Evolutionary conservation across 2,888 invertebrate genomes (phyloP), one percentile per base, ranked within the genome.

Genomic region (Lordiphosa andalusiaca): DNA sequence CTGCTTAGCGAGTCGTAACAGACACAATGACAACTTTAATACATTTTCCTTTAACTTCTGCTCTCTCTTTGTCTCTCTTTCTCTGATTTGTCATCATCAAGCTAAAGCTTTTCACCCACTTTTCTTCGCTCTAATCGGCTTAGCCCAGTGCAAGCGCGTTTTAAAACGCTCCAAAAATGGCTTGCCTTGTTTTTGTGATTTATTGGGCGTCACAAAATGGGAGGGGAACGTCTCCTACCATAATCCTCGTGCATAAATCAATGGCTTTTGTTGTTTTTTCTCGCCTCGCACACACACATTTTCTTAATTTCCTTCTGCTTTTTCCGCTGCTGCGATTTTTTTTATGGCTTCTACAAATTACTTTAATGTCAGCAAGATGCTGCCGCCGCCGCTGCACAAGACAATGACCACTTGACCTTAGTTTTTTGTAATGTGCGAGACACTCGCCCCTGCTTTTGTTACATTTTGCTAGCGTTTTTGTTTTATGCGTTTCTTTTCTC

Each of bases 401-500:
- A 73, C 76, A 73, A 73, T 69, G 63, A 63, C 69, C 73, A 73
- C 71, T 73, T 73, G 71, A 67, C 69, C 76, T 75, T 69, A 61
- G 63, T 62, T 57, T 40, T 57, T 19, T 52, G 42, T 59, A 56
- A 59, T 57, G 55, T 53, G 47, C 41, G 53, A 13, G 33, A 35
- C 19, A 23, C 37, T 10, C 46, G 38, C 33, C 36, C 52, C 9
- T 30, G 41, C 21, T 30, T 42, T 51, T 53, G 53, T 50, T 48
- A 54, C 48, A 47, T 21, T 67, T 67, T 49, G 47, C 41, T 25
- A 16, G 40, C 47, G 66, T 19, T 56, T 61, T 69, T 54, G 25
- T 7, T 6, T 25, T 25, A 2, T 23, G 23, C 5, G 23, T 7
- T 25, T 25, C 6, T 60, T 48, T 57, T 62, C 46, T 47, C 30